Base-by-base conservation (phyloP, 1,140 invertebrate species). In the Hestina assimilis region DNA sequence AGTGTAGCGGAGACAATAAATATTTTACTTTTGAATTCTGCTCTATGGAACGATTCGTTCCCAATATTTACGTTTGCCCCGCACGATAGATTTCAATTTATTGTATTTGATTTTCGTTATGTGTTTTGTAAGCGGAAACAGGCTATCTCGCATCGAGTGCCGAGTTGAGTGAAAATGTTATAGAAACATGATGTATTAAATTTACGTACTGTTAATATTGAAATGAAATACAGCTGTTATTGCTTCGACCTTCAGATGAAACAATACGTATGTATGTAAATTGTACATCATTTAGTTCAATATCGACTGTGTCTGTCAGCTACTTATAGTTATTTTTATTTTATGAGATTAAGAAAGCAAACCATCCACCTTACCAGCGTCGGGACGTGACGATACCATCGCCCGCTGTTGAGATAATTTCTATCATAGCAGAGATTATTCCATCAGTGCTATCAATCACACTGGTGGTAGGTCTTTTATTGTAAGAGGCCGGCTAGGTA, bases 21-120 rank as follows among this genome's bases (percentile, higher is more conserved):
- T 79, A 79, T 80, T 83, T 71, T 69, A 66, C 72, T 75, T 76
- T 73, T 70, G 64, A 83, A 75, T 79, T 79, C 72, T 58, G 50
- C 68, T 69, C 55, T 54, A 73, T 70, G 66, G 65, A 75, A 71
- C 60, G 43, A 59, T 46, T 66, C 21, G 46, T 35, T 43, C 35
- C 42, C 63, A 40, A 66, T 78, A 62, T 73, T 75, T 75, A 64
- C 54, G 31, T 69, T 70, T 56, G 47, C 53, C 59, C 63, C 58
- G 57, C 60, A 61, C 65, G 66, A 66, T 69, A 50, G 66, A 68
- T 72, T 74, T 76, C 76, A 75, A 73, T 81, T 79, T 79, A 70
- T 71, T 75, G 56, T 82, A 72, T 79, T 81, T 77, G 72, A 79
- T 78, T 72, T 78, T 73, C 68, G 63, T 71, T 75, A 72, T 69